Evolutionary conservation across 1,140 invertebrate species (phyloP).

Genomic region (Dufourea novaeangliae): DNA sequence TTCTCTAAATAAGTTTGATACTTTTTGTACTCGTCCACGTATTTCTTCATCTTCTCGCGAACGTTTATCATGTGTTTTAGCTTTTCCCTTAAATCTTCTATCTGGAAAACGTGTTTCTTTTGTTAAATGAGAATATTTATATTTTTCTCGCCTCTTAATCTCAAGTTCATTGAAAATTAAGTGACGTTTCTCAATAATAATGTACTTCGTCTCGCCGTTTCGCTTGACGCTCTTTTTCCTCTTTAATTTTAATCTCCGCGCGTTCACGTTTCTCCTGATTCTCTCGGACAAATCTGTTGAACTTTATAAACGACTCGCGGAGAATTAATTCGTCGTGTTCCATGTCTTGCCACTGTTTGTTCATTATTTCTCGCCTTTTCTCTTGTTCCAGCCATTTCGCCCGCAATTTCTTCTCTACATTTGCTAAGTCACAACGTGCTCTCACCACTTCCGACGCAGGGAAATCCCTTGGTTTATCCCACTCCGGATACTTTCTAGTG

Average conservation of each 20-base stretch:
- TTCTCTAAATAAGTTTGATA: slow-evolving; percentile 83
- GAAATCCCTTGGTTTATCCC: slow-evolving; percentile 81
- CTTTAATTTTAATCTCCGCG: slow-evolving; percentile 81
- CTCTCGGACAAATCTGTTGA: slow-evolving; percentile 83
- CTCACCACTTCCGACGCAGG: slow-evolving; percentile 82
- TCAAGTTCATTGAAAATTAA: not conserved
- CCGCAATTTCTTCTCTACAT: slow-evolving; percentile 79
- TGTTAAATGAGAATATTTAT: not conserved
- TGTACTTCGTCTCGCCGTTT: slow-evolving; percentile 65
- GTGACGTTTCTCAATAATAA: slow-evolving; percentile 3
- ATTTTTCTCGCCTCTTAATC: too few species aligned
- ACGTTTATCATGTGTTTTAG: slow-evolving; percentile 79
- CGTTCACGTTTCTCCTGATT: slow-evolving; percentile 83
- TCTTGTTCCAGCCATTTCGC: slow-evolving; percentile 77
- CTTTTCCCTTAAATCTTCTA: slow-evolving; percentile 69
- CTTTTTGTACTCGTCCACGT: slow-evolving; percentile 81
- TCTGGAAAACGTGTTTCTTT: slow-evolving; percentile 56
- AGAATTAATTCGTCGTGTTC: slow-evolving; percentile 79
- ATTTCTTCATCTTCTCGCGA: slow-evolving; percentile 81
- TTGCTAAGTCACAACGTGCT: slow-evolving; percentile 78
- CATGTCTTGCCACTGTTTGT: slow-evolving; percentile 82
- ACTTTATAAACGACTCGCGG: slow-evolving; percentile 83
- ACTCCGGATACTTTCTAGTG: slow-evolving; percentile 83
- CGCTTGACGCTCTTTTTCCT: slow-evolving; percentile 77
- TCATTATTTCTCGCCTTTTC: slow-evolving; percentile 75